phyloP scores from a whole-genome alignment of 37 sponge, comb jelly and placozoan species.

The Agelas oroides region DNA sequence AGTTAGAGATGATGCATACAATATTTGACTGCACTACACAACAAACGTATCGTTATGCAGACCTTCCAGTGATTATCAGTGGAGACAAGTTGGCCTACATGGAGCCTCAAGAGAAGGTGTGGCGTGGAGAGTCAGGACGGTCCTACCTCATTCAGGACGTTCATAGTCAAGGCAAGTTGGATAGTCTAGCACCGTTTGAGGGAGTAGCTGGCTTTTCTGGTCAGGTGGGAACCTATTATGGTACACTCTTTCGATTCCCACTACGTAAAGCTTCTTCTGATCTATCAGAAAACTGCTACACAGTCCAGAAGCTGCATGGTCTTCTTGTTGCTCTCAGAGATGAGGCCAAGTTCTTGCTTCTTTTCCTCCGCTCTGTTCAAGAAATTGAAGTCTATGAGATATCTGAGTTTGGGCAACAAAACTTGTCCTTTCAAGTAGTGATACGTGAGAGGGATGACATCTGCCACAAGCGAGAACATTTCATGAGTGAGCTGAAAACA shows the following conservation, averaged over 20 bases:
- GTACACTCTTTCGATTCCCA: constrained; percentile 83
- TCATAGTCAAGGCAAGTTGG: not conserved
- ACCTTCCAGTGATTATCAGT: constrained; percentile 74
- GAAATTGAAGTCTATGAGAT: constrained; percentile 57
- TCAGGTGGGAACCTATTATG: constrained; percentile 5
- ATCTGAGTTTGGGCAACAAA: not conserved
- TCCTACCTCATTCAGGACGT: constrained; percentile 5
- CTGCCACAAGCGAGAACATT: not conserved
- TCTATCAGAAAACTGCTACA: constrained; percentile 46
- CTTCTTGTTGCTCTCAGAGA: constrained; percentile 32
- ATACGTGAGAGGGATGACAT: not conserved
- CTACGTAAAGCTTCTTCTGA: constrained; percentile 53
- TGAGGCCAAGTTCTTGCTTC: constrained; percentile 50
- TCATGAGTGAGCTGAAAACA: not conserved
- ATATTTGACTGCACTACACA: too few relatives aligned
- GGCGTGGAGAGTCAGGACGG: constrained; percentile 42
- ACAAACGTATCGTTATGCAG: too few relatives aligned
- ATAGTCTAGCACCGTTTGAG: constrained; percentile 39
- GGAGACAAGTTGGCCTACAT: constrained; percentile 44
- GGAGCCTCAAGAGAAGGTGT: constrained; percentile 81
- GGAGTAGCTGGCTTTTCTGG: constrained; percentile 46
- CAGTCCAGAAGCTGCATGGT: constrained; percentile 11
- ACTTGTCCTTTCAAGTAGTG: not conserved
- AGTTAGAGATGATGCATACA: too few relatives aligned
- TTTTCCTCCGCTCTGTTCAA: constrained; percentile 60